These are phyloP conservation scores for Ptychochromis oligacanthus DNA, from an alignment of 2,113 vertebrate genomes.

Conservation along the genomic window DNA sequence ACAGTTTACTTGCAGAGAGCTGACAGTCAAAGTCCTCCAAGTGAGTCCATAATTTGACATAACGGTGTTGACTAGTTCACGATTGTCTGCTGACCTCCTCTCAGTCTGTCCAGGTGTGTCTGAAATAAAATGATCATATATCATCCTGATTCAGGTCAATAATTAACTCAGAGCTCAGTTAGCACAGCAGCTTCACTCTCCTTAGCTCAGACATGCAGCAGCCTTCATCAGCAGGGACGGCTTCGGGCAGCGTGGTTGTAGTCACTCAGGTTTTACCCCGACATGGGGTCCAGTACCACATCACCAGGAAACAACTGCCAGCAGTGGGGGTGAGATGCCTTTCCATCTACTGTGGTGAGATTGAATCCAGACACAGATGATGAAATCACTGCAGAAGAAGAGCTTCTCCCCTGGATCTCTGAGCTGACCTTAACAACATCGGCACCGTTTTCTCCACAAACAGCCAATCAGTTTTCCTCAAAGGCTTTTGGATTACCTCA, in stretches of 20 bases:
- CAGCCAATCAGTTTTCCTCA: background rate
- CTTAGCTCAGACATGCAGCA: background rate
- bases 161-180: too few species aligned
- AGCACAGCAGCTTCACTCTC: background rate
- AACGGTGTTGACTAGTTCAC: too few species aligned
- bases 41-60: too few species aligned
- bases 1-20: too few species aligned
- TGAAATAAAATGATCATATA: too few species aligned
- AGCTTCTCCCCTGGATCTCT: background rate
- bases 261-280: background rate
- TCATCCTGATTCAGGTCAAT: too few species aligned
- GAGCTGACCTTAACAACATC: background rate
- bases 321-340: background rate
- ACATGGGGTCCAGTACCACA: too few species aligned
- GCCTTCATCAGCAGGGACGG: background rate
- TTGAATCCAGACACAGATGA: background rate
- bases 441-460: too few species aligned
- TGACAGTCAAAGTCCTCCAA: too few species aligned
- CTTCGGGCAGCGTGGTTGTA: background rate
- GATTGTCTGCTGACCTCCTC: too few species aligned
- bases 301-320: background rate
- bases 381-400: background rate
- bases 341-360: background rate
- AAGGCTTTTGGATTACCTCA: background rate
- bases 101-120: too few species aligned